Evolutionary conservation across 2,888 invertebrate species (phyloP).

Genomic region (Hirtodrosophila trivittata): DNA sequence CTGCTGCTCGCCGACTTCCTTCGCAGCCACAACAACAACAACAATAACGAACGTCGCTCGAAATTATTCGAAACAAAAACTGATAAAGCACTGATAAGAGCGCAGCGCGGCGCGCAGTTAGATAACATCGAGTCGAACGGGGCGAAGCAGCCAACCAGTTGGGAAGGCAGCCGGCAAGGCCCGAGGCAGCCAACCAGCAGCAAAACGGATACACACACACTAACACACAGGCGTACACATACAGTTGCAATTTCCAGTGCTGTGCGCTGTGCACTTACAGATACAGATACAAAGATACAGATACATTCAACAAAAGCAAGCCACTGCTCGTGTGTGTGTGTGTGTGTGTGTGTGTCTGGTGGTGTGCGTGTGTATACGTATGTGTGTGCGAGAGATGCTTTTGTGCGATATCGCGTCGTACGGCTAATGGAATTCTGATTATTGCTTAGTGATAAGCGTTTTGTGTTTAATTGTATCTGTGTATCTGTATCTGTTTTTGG

Average conservation of each 20-base stretch:
- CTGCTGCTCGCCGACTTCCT: constrained; percentile 58
- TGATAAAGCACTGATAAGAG: constrained; percentile 83
- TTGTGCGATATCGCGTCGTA: constrained; percentile 75
- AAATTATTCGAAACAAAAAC: constrained; percentile 81
- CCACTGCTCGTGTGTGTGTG: constrained; percentile 13
- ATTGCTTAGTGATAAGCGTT: constrained; percentile 82
- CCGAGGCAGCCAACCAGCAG: constrained; percentile 65
- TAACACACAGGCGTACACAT: constrained; percentile 28
- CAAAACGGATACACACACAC: constrained; percentile 72
- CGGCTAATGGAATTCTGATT: constrained; percentile 83
- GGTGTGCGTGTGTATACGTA: constrained; percentile 30
- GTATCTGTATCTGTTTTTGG: constrained; percentile 75
- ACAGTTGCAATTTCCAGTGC: constrained; percentile 44
- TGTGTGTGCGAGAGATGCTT: constrained; percentile 71
- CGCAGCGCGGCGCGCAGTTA: constrained; percentile 82
- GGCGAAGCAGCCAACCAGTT: constrained; percentile 39
- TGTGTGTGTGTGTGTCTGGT: constrained; percentile 27
- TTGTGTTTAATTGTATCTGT: constrained; percentile 83
- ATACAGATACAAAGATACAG: constrained; percentile 31
- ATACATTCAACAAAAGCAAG: constrained; percentile 32
- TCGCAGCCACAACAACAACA: constrained; percentile 34
- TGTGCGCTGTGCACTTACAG: constrained; percentile 55
- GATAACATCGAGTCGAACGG: constrained; percentile 77
- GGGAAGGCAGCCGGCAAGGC: constrained; percentile 46
- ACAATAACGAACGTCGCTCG: constrained; percentile 56